Percentiles rank a stretch among this genome's conserved stretches.
These are phyloP conservation scores for Pagrus major DNA, from an alignment of 2,113 vertebrate species.

Conservation along the genomic window DNA sequence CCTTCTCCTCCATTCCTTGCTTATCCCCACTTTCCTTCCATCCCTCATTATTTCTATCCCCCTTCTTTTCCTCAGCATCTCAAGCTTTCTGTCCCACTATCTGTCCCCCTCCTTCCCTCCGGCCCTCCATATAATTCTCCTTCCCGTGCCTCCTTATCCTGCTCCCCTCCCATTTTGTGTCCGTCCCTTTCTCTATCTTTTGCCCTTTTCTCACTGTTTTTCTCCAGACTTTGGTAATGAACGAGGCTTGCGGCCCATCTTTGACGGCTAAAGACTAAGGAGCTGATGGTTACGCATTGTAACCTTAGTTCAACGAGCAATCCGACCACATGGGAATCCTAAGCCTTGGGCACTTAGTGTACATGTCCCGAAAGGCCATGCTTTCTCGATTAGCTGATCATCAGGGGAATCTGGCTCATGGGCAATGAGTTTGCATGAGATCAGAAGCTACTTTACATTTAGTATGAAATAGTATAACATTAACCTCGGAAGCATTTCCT, in stretches of 20 bases:
- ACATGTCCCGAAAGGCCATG: background rate
- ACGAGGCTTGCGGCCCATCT: constrained; percentile 14
- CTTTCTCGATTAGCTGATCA: background rate
- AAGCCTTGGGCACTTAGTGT: background rate
- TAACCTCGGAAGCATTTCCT: background rate
- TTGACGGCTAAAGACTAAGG: background rate
- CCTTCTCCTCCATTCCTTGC: constrained; percentile 44
- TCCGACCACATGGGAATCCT: constrained; percentile 12
- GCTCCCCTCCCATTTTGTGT: constrained; percentile 40
- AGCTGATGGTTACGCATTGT: constrained; percentile 1
- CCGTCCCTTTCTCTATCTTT: constrained; percentile 37
- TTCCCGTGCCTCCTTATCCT: constrained; percentile 35
- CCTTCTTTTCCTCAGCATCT: constrained; percentile 59
- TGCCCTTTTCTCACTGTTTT: constrained; percentile 25
- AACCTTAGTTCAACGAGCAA: constrained; percentile 7
- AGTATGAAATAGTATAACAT: background rate
- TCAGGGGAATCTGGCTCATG: background rate
- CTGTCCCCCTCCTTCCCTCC: constrained; percentile 48
- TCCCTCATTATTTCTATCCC: constrained; percentile 70
- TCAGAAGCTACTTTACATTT: background rate
- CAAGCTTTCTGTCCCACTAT: constrained; percentile 61
- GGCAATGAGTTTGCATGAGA: background rate
- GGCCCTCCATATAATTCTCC: constrained; percentile 47
- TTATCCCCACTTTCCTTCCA: constrained; percentile 69
- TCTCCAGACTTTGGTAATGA: constrained; percentile 40